Conservation (phyloP, 1,140 invertebrate species). For the Drosophila baimaii region DNA sequence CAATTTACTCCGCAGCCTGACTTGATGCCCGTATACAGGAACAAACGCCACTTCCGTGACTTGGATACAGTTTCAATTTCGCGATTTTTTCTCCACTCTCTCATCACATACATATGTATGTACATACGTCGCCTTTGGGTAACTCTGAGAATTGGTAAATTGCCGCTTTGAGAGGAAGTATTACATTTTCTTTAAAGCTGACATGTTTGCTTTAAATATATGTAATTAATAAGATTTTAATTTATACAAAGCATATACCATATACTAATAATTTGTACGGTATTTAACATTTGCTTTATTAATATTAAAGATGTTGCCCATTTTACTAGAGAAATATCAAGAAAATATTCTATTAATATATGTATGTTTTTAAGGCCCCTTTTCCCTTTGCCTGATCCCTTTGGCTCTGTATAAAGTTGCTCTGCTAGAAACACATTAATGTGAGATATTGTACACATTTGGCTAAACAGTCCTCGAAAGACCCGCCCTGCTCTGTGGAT, state of each 20-base stretch:
- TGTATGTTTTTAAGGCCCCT: not conserved
- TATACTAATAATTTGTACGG: not conserved
- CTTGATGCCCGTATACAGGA: not conserved
- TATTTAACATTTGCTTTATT: not conserved
- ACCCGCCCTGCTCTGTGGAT: slow-evolving; percentile 10
- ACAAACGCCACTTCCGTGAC: slow-evolving; percentile 16
- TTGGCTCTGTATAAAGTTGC: not conserved
- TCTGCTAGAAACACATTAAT: not conserved
- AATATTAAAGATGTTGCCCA: too few species aligned
- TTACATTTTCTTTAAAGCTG: not conserved
- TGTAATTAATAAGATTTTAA: not conserved
- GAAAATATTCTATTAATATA: not conserved
- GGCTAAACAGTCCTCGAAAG: slow-evolving; percentile 4
- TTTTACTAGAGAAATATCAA: rapidly evolving
- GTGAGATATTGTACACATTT: not conserved
- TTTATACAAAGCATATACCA: not conserved
- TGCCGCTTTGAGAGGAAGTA: not conserved
- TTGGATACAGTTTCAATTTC: slow-evolving; percentile 17
- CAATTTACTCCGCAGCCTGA: slow-evolving; percentile 9
- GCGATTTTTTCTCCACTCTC: not conserved
- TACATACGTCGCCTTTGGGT: not conserved
- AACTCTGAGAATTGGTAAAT: not conserved
- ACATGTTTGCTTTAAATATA: too few species aligned
- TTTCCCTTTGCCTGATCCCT: not conserved
- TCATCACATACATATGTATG: not conserved